Evolutionary conservation across 2,797 vertebrate species (phyloP).

Genomic region (Limosa lapponica): DNA sequence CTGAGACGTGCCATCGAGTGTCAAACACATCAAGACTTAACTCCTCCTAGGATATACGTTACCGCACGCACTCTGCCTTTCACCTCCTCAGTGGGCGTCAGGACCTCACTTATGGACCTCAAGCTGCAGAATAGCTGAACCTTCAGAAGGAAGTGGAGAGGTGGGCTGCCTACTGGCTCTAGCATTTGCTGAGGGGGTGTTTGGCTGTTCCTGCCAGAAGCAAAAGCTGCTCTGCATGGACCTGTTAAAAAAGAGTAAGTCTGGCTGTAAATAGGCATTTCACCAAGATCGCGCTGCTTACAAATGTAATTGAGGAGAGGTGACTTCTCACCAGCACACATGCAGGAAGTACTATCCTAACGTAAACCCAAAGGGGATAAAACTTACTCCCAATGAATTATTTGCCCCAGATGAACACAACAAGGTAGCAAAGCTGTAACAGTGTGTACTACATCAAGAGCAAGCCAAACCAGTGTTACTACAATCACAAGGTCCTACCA

Average conservation of each 20-base stretch:
- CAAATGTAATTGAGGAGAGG: not conserved
- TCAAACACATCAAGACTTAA: not conserved
- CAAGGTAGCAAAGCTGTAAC: not conserved
- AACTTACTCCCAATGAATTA: not conserved
- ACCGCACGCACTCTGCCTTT: not conserved
- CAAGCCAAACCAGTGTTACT: not conserved
- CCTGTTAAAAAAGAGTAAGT: constrained; percentile 75
- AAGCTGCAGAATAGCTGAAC: constrained; percentile 59
- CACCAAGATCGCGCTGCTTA: not conserved
- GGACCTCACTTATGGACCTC: constrained; percentile 24
- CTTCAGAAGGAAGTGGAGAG: constrained; percentile 52
- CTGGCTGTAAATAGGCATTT: constrained; percentile 68
- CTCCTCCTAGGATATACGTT: not conserved
- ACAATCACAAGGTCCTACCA: not conserved
- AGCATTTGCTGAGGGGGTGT: constrained; percentile 60
- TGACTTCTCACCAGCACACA: not conserved
- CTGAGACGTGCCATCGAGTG: not conserved
- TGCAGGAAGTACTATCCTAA: not conserved
- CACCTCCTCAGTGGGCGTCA: constrained; percentile 18
- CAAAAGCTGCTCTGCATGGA: constrained; percentile 77
- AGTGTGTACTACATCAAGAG: not conserved
- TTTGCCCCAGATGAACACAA: not conserved
- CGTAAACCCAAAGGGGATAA: not conserved
- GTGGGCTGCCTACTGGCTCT: constrained; percentile 67
- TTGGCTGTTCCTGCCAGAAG: constrained; percentile 71